A percentile compares a stretch with the other conserved stretches of the same genome.
These are phyloP conservation scores for Aegotheles bennettii DNA, from an alignment of 2,113 vertebrate genomes.

Conservation along the genomic window DNA sequence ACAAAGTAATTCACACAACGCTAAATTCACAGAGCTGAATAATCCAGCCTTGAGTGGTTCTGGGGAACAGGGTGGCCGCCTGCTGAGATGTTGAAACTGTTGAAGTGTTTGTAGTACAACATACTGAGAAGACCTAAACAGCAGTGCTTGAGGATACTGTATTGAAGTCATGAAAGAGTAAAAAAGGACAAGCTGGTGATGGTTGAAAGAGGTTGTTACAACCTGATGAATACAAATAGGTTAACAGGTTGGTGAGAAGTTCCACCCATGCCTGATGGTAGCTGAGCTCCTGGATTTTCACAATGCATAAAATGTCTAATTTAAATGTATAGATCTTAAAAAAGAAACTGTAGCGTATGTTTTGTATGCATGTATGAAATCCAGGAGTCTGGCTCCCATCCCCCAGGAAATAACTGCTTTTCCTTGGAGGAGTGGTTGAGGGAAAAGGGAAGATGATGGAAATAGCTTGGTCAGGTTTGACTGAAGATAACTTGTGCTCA, in stretches of 20 bases:
- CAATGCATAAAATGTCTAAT: neutral
- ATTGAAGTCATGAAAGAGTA: neutral
- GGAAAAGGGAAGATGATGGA: neutral
- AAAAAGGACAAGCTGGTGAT: neutral
- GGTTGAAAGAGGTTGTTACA: neutral
- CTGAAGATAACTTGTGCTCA: neutral
- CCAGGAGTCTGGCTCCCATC: neutral
- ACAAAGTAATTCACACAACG: neutral
- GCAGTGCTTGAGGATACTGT: neutral
- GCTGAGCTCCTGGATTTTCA: neutral
- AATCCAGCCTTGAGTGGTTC: neutral
- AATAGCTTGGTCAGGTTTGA: neutral
- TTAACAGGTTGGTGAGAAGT: neutral
- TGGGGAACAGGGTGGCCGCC: neutral
- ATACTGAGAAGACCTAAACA: neutral
- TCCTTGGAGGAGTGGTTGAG: neutral
- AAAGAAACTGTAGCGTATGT: neutral
- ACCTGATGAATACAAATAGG: neutral
- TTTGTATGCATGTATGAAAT: neutral
- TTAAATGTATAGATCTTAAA: neutral
- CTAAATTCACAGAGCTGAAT: neutral
- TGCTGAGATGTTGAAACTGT: neutral
- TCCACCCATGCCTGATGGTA: neutral
- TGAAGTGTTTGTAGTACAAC: neutral
- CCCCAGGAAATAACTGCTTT: neutral